Conservation (phyloP, 2,888 invertebrate species). For the Ornithoptera alexandrae region DNA sequence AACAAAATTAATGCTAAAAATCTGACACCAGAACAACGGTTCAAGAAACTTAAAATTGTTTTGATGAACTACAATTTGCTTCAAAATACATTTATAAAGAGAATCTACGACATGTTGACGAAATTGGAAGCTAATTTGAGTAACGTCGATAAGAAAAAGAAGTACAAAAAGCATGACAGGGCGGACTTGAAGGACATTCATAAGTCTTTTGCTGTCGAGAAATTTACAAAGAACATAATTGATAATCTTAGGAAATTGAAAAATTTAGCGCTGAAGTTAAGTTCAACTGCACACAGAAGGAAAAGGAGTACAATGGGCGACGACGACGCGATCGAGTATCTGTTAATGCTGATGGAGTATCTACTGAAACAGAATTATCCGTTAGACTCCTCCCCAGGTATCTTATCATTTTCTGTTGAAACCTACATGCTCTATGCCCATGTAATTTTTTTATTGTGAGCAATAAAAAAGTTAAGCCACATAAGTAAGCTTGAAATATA, state of each 20-base stretch:
- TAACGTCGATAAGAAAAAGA: constrained; percentile 15
- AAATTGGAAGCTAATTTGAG: constrained; percentile 38
- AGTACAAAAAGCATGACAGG: constrained; percentile 5
- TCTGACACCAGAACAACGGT: constrained; percentile 34
- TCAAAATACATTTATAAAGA: constrained; percentile 58
- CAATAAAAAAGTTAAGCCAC: too few relatives aligned
- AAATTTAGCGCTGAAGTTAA: constrained; percentile 47
- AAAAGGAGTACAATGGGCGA: constrained; percentile 49
- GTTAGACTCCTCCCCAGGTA: constrained; percentile 52
- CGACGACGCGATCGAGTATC: constrained; percentile 57
- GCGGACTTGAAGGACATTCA: constrained; percentile 24
- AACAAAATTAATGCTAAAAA: constrained; percentile 25
- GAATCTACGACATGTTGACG: constrained; percentile 50
- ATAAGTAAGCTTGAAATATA: too few relatives aligned
- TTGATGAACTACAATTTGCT: constrained; percentile 53
- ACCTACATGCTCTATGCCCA: not conserved
- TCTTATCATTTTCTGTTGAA: not conserved
- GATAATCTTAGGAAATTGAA: constrained; percentile 59
- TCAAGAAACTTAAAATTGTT: constrained; percentile 48
- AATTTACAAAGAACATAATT: constrained; percentile 54
- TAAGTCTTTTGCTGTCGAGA: constrained; percentile 40
- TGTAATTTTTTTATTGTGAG: too few relatives aligned
- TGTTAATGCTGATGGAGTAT: constrained; percentile 64
- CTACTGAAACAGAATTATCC: constrained; percentile 55
- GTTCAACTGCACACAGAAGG: constrained; percentile 37